phyloP scores from a whole-genome alignment of 2,888 invertebrate genomes.

The Scaptomyza cyrtandrae region DNA sequence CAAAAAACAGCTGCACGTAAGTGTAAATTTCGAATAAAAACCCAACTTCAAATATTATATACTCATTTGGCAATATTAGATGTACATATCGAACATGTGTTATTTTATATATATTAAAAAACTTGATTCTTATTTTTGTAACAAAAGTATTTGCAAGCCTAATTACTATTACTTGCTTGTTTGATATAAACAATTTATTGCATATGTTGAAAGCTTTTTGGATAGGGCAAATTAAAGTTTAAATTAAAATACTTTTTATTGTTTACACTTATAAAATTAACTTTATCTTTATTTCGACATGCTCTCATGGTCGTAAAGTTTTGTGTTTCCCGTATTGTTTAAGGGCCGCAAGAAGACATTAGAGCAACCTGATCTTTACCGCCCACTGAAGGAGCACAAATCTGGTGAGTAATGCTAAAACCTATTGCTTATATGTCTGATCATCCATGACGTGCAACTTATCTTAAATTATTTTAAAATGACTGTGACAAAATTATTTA shows the following conservation, averaged over 20 bases:
- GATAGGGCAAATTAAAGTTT: background rate
- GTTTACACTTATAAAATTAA: conserved; percentile 15
- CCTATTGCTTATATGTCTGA: background rate
- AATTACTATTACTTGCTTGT: background rate
- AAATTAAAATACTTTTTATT: background rate
- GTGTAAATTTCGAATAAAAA: background rate
- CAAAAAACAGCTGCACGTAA: conserved; percentile 6
- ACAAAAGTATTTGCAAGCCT: no score
- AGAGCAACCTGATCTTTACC: conserved; percentile 90
- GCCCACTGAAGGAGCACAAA: conserved; percentile 88
- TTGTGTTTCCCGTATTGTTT: conserved; percentile 91
- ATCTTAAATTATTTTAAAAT: conserved; percentile 82
- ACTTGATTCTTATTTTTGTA: no score
- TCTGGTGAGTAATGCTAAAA: conserved; percentile 85
- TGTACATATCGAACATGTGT: background rate
- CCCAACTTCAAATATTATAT: background rate
- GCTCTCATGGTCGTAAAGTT: conserved; percentile 85
- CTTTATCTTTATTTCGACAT: conserved; percentile 25
- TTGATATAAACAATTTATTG: background rate
- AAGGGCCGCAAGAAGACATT: conserved; percentile 90
- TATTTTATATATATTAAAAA: no score
- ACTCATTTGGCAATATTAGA: background rate
- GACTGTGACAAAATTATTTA: conserved; percentile 84
- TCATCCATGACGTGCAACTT: conserved; percentile 1
- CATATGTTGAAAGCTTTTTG: background rate